Conservation (phyloP, 2,888 invertebrate species). For the Cheilosia scutellata region DNA sequence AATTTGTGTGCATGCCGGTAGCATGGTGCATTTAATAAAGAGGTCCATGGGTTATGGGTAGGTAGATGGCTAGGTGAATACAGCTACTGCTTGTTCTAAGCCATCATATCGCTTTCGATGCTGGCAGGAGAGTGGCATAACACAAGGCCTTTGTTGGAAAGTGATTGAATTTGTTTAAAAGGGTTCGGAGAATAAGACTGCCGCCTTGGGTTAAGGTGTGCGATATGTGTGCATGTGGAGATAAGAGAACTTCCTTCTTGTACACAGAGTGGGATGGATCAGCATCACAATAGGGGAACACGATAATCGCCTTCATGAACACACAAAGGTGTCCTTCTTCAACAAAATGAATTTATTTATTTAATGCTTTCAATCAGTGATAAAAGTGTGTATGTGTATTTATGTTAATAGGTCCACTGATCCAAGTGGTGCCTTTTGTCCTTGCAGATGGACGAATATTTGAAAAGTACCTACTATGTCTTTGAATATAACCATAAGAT, state of each 20-base stretch:
- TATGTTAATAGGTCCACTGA: conserved; percentile 23
- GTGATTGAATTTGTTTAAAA: conserved; percentile 73
- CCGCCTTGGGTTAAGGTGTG: conserved; percentile 40
- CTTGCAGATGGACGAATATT: conserved; percentile 37
- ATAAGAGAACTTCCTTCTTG: conserved; percentile 42
- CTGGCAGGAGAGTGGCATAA: conserved; percentile 53
- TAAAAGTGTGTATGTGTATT: conserved; percentile 23
- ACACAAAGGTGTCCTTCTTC: conserved; percentile 51
- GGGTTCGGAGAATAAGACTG: conserved; percentile 34
- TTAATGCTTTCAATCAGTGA: conserved; percentile 64
- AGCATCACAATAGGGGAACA: conserved; percentile 38
- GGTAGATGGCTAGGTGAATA: conserved; percentile 5
- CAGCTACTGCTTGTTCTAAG: conserved; percentile 48
- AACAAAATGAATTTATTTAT: conserved; percentile 71
- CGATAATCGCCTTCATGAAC: conserved; percentile 61
- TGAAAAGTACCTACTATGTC: conserved; percentile 64
- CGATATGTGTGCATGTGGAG: conserved; percentile 37
- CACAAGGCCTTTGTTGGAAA: conserved; percentile 62
- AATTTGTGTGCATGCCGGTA: conserved; percentile 21
- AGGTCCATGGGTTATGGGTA: neutral
- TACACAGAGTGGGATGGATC: conserved; percentile 5
- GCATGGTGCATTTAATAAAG: conserved; percentile 31
- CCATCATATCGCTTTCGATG: conserved; percentile 69
- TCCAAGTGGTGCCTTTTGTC: conserved; percentile 14
- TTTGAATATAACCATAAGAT: conserved; percentile 64